A percentile compares a stretch with the other conserved stretches of the same genome.
Evolutionary conservation across 2,113 vertebrate genomes (phyloP).

Genomic region (Pollimyrus isidori): DNA sequence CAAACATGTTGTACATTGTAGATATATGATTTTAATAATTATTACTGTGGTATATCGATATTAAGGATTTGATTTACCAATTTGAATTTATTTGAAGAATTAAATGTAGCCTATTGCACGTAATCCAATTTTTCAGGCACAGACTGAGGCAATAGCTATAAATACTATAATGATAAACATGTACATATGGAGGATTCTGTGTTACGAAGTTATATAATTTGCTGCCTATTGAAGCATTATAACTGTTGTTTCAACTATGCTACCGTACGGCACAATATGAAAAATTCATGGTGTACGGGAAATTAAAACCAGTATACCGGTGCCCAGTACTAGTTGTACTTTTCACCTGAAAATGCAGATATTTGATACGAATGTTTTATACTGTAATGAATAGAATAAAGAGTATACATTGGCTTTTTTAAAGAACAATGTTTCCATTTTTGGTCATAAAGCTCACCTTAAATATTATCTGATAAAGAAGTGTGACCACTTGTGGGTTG

Average conservation of each 20-base stretch:
- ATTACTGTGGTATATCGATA: no score
- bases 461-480: background rate
- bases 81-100: no score
- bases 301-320: background rate
- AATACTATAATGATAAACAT: no score
- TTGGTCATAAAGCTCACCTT: background rate
- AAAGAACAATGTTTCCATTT: background rate
- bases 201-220: no score
- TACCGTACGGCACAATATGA: background rate
- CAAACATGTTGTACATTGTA: background rate
- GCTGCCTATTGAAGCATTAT: background rate
- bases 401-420: background rate
- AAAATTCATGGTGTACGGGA: background rate
- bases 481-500: background rate
- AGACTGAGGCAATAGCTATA: no score
- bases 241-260: background rate
- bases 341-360: background rate
- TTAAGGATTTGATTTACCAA: no score
- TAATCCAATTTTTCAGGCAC: no score
- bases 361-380: background rate
- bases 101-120: no score
- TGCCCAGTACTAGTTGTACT: background rate
- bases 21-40: background rate
- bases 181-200: no score
- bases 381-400: background rate